phyloP scores from a whole-genome alignment of 2,888 invertebrate species.

The Ornithoptera alexandrae region DNA sequence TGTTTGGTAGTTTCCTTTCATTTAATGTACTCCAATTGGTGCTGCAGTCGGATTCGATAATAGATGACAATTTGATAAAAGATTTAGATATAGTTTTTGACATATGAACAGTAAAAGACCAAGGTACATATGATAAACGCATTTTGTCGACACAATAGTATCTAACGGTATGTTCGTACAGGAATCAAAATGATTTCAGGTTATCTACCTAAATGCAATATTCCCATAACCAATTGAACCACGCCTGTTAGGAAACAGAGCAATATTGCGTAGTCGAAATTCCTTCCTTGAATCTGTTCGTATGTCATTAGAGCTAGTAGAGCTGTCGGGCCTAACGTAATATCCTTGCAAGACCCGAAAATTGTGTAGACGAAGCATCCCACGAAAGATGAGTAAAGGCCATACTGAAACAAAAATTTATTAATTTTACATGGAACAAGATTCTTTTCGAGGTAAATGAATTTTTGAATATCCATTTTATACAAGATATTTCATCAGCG shows the following conservation, averaged over 20 bases:
- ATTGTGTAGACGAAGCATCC: conserved; percentile 95
- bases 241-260: conserved; percentile 91
- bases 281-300: conserved; percentile 85
- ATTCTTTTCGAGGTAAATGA: neutral
- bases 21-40: conserved; percentile 23
- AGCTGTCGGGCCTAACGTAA: conserved; percentile 95
- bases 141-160: neutral
- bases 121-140: neutral
- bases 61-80: neutral
- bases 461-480: neutral
- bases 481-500: neutral
- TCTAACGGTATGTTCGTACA: conserved; percentile 26
- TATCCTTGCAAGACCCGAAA: conserved; percentile 93
- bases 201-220: conserved; percentile 87
- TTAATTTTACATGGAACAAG: neutral
- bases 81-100: neutral
- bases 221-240: conserved; percentile 89
- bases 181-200: conserved; percentile 27
- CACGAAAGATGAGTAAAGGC: conserved; percentile 95
- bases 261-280: conserved; percentile 88
- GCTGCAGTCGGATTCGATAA: conserved; percentile 1
- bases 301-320: conserved; percentile 95
- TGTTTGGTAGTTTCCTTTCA: conserved; percentile 11
- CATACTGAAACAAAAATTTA: conserved; percentile 83
- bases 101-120: neutral